Evolutionary conservation across 2,113 vertebrate genomes (phyloP).

Genomic region (Furnarius figulus): DNA sequence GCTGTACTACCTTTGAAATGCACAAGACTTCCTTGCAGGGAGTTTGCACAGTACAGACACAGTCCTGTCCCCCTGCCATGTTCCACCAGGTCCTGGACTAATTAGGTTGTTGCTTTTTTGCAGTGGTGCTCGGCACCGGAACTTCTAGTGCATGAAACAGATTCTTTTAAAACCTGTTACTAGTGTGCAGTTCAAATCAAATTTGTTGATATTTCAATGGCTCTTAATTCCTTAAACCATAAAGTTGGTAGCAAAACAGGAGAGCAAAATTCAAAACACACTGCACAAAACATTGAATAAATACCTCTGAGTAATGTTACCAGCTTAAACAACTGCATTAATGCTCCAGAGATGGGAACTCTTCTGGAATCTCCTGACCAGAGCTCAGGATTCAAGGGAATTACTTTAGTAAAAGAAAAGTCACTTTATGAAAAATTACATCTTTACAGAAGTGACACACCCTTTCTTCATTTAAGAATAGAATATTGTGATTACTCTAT

Average conservation of each 20-base stretch:
- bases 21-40: constrained; percentile 39
- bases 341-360: neutral
- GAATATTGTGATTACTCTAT: constrained; percentile 16
- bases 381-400: constrained; percentile 9
- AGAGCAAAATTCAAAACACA: constrained; percentile 62
- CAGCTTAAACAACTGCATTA: constrained; percentile 30
- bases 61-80: neutral
- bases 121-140: constrained; percentile 40
- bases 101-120: constrained; percentile 13
- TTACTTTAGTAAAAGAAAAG: constrained; percentile 46
- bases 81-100: neutral
- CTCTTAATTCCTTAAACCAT: constrained; percentile 66
- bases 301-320: constrained; percentile 49
- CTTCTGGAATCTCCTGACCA: neutral
- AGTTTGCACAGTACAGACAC: constrained; percentile 41
- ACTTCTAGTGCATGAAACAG: constrained; percentile 59
- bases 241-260: constrained; percentile 55
- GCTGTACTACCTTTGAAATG: constrained; percentile 60
- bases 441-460: constrained; percentile 59
- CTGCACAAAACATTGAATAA: constrained; percentile 65
- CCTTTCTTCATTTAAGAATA: constrained; percentile 27
- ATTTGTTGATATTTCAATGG: constrained; percentile 44
- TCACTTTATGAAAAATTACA: constrained; percentile 51
- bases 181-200: constrained; percentile 61
- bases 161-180: constrained; percentile 40